Conservation (phyloP, 2,888 invertebrate genomes). For the Sussaba pulchella region DNA sequence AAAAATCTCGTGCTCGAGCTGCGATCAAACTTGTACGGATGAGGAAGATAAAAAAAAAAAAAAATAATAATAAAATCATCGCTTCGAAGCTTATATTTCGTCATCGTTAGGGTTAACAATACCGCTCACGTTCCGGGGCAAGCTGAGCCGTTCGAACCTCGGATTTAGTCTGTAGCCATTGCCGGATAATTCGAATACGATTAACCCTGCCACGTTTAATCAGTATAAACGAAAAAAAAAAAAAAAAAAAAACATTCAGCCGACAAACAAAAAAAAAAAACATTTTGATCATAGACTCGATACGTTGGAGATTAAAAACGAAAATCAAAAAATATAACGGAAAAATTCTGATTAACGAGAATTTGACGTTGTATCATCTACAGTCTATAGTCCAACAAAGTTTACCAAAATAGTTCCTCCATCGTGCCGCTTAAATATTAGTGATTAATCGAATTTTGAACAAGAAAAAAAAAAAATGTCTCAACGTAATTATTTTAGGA, state of each 20-base stretch:
- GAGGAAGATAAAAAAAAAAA: constrained; percentile 15
- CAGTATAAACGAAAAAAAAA: constrained; percentile 14
- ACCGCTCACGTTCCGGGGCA: constrained; percentile 39
- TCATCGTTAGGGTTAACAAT: constrained; percentile 50
- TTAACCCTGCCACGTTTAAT: constrained; percentile 55
- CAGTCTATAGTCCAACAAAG: constrained; percentile 57
- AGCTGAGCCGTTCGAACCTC: constrained; percentile 63
- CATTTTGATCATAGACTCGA: not conserved
- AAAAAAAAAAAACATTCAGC: not conserved
- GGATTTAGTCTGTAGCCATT: constrained; percentile 53
- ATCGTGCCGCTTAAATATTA: constrained; percentile 63
- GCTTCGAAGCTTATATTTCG: constrained; percentile 48
- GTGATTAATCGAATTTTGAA: constrained; percentile 38
- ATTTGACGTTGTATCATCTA: constrained; percentile 47
- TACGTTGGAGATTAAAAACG: not conserved
- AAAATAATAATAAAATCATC: too few relatives aligned
- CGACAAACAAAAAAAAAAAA: too few relatives aligned
- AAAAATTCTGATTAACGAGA: constrained; percentile 39
- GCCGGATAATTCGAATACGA: constrained; percentile 40
- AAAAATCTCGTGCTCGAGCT: constrained; percentile 3
- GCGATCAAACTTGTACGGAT: not conserved
- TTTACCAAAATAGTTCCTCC: constrained; percentile 67
- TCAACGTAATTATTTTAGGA: constrained; percentile 57
- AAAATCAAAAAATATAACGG: constrained; percentile 14
- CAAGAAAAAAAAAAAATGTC: constrained; percentile 32